Base-by-base conservation (phyloP, 2,113 vertebrate genomes). In the Platichthys flesus region DNA sequence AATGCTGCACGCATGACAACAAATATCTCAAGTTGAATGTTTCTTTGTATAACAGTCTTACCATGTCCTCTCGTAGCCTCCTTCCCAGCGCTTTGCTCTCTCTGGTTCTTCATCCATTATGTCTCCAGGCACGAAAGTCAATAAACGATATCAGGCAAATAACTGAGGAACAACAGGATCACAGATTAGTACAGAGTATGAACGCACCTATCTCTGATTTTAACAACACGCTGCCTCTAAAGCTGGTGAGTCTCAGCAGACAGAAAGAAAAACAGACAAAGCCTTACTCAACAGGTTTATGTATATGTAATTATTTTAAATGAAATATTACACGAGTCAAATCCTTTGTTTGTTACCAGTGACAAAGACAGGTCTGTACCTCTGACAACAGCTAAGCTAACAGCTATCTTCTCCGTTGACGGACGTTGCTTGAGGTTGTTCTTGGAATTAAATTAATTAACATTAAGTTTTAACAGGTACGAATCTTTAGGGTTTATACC, bases 1-100 rank as follows among this genome's bases (percentile, higher is more conserved):
- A 37, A 37, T 9, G 35, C 9, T 37, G 8, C 35, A 37, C 35
- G 8, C 7, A 37, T 37, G 35, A 37, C 35, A 20, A 20, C 35
- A 20, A 20, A 8, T 51, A 16, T 51, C 18, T 18, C 16, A 51
- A 2, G 7, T 20, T 51, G 45, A 47, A 47, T 4, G 3, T 47
- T 1, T 47, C 12, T 14, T 4, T 16, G 20, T 21, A 55, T 13
- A 40, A 14, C 52, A 20, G 49, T 64, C 91, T 89, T 52, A 97
- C 98, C 97, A 99, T 77, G 98, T 99, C 81, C 97, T 93, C 82
- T 99, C 98, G 75, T 99, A 99, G 81, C 97, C 98, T n/a, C 97
- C 98, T 90, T 99, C 98, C 98, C 97, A 99, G 20, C 97, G 96
- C 82, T 99, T 99, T 7, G 97, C 94, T 94, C 95, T 93, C 86